These are phyloP conservation scores for Pelagia noctiluca DNA, from an alignment of 30 jellyfish, hydroid and myxozoan species.

Conservation along the genomic window DNA sequence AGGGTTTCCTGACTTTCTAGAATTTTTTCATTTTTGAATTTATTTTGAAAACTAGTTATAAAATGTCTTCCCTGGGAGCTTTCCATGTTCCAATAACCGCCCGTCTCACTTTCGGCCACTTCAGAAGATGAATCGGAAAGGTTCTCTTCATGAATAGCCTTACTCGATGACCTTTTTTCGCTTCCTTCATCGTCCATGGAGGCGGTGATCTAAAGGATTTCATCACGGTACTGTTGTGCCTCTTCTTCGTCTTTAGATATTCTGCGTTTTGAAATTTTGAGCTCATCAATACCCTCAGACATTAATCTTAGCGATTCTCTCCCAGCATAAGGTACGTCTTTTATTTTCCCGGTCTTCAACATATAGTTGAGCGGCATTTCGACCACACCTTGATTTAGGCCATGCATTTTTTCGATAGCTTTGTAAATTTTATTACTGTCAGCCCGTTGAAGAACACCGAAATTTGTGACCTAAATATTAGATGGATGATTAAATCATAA, in stretches of 20 bases:
- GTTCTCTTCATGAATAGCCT: not conserved
- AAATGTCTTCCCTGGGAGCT: constrained; percentile 19
- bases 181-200: not conserved
- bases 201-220: not conserved
- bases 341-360: not conserved
- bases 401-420: not conserved
- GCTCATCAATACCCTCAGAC: not conserved
- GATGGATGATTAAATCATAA: too few relatives aligned
- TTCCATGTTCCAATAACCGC: constrained; percentile 28
- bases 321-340: not conserved
- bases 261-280: not conserved
- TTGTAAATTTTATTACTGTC: too few relatives aligned
- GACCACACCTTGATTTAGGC: not conserved
- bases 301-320: not conserved
- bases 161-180: not conserved
- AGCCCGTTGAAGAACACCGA: too few relatives aligned
- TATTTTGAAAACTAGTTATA: constrained; percentile 6
- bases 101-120: not conserved
- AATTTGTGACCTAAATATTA: too few relatives aligned
- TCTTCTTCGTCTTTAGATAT: not conserved
- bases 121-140: not conserved
- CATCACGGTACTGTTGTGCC: not conserved
- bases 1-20: constrained; percentile 7
- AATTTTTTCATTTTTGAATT: not conserved
- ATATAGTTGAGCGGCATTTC: not conserved